Conservation (phyloP, 2,113 vertebrate genomes). For the Furnarius figulus region DNA sequence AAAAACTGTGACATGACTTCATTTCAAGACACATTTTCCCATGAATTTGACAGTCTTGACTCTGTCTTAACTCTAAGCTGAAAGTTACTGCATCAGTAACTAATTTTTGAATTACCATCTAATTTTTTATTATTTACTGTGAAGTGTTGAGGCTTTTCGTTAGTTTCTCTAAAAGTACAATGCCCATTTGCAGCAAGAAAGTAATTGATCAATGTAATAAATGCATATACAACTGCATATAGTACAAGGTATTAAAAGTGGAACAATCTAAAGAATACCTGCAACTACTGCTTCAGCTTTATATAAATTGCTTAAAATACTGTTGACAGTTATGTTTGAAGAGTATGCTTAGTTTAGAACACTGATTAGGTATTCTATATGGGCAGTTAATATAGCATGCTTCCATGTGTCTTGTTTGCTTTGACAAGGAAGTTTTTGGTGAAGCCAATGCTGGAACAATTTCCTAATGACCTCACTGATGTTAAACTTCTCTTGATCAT, state of each 20-base stretch:
- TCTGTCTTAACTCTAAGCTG: neutral
- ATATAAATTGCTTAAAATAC: neutral
- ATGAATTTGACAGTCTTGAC: neutral
- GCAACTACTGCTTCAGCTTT: neutral
- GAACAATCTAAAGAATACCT: neutral
- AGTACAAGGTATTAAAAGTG: neutral
- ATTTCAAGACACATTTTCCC: neutral
- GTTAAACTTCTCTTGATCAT: conserved; percentile 42
- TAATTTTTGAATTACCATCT: neutral
- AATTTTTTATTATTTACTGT: neutral
- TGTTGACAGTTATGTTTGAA: neutral
- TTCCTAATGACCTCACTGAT: conserved; percentile 15
- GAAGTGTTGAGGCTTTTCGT: neutral
- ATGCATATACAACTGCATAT: neutral
- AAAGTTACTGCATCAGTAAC: neutral
- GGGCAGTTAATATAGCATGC: neutral
- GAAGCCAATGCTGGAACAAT: neutral
- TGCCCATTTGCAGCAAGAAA: neutral
- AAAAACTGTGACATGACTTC: neutral
- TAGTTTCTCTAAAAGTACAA: neutral
- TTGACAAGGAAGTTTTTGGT: conserved; percentile 2
- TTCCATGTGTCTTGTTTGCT: neutral
- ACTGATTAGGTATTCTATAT: neutral
- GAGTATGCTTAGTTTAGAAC: neutral
- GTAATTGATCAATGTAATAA: neutral